phyloP scores from a whole-genome alignment of 2,113 vertebrate genomes.

The Calyptomena viridis region DNA sequence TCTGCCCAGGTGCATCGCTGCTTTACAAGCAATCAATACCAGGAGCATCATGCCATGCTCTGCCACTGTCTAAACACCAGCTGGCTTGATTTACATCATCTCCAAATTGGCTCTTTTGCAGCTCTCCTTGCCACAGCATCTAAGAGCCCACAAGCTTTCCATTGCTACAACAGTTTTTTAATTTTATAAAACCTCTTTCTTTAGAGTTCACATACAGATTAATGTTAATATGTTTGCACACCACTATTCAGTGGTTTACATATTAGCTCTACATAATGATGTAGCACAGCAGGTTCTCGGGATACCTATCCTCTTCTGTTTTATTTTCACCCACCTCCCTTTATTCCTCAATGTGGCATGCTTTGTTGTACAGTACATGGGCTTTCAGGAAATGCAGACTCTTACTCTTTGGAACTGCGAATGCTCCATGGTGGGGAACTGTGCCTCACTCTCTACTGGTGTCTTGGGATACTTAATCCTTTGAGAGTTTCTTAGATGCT shows the following conservation, averaged over 20 bases:
- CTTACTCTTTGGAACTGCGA: neutral
- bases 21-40: neutral
- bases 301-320: neutral
- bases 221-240: neutral
- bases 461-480: neutral
- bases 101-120: neutral
- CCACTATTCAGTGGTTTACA: neutral
- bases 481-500: conserved; percentile 3
- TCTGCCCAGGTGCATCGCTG: neutral
- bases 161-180: neutral
- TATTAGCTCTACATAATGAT: neutral
- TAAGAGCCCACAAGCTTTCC: neutral
- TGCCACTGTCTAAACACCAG: neutral
- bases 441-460: neutral
- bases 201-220: neutral
- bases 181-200: neutral
- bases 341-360: neutral
- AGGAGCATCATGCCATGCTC: neutral
- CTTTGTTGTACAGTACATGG: neutral
- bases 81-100: neutral
- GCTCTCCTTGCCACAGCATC: neutral
- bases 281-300: neutral
- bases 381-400: neutral
- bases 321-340: neutral
- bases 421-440: neutral